Base-by-base conservation (phyloP, 2,888 invertebrate species). In the Pollenia griseotomentosa region DNA sequence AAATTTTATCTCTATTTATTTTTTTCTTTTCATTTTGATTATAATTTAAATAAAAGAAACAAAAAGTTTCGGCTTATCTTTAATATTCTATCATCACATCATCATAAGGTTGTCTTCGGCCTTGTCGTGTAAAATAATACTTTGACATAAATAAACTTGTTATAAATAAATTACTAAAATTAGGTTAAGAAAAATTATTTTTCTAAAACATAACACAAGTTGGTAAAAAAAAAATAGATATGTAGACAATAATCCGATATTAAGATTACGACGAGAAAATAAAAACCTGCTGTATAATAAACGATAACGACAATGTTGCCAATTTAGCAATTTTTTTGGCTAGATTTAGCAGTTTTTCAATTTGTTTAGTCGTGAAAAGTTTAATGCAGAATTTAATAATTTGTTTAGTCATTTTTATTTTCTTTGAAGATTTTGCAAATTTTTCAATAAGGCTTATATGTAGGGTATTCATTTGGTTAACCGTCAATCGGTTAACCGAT, bases 251-350 rank as follows among this genome's bases (percentile, higher is more conserved):
- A 44, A 61, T 40, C 33, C 33, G 19, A 23, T 82, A 8, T 46
- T 42, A 33, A 53, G 53, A 61, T 80, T 19, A 59, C 9, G 74
- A 68, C 75, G 75, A 75, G 66, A 19, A 82, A 75, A 75, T 82
- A 51, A 82, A 75, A 68, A 75, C 57, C 66, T 68, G 61, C 53
- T 51, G 51, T 53, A 82, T 51, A 53, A 44, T 19, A 57, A 63
- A 23, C 10, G 48, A 46, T 2, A 63, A 33, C n/a, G 55, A 53
- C 10, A 51, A 12, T 42, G 4, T 48, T n/a, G 11, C 33, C 23
- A 65, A 46, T 33, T 33, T 33, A 33, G 33, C 33, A 33, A 33
- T 33, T 33, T 33, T n/a, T 6, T 33, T 33, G 33, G 33, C 33
- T 6, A 6, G 33, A 33, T 6, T 6, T 6, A 33, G 33, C 33